Evolutionary conservation across 2,797 vertebrate genomes (phyloP), one percentile per base, ranked within the genome.

Genomic region (Eidolon dupreanum): DNA sequence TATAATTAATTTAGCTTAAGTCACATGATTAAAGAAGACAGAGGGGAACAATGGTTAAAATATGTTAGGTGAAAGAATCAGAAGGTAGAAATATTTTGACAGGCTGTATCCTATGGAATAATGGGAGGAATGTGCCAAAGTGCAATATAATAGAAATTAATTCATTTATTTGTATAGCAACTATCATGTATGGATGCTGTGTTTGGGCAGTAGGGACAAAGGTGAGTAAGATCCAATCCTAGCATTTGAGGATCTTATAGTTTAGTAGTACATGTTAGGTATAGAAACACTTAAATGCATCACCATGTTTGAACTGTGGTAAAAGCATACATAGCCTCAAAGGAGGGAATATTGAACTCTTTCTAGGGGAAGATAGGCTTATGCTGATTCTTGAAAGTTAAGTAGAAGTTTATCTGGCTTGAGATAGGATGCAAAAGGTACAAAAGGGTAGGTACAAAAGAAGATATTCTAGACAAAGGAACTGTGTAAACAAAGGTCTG

Each of bases 1-100:
- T 85, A 63, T 94, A 96, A 95, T 91, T 94, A 94, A 93, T 94
- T 82, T 94, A 85, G n/a, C 73, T 90, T 97, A 93, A 82, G 88
- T 85, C 36, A 81, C 68, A 63, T 93, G 74, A 81, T 88, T 90
- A 96, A 96, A 79, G 79, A 87, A 87, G 70, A 66, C 59, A 92
- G 79, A 93, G 26, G 88, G n/a, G 71, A 95, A 84, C 31, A 90
- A 46, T 74, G 31, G 70, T 92, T 89, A 94, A 93, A 92, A 87
- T 92, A 66, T 46, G 22, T 85, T 92, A 11, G 63, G 84, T 92
- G 88, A 66, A 71, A 94, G 75, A 90, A 71, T 78, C 20, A 78
- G 63, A 46, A 84, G 71, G 57, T 88, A 36, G 61, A 78, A 81
- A 59, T 19, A 31, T 91, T 89, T 85, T 41, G 74, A 57, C 36